These are phyloP conservation scores for Xylota segnis DNA, from an alignment of 2,888 invertebrate genomes.

Conservation along the genomic window DNA sequence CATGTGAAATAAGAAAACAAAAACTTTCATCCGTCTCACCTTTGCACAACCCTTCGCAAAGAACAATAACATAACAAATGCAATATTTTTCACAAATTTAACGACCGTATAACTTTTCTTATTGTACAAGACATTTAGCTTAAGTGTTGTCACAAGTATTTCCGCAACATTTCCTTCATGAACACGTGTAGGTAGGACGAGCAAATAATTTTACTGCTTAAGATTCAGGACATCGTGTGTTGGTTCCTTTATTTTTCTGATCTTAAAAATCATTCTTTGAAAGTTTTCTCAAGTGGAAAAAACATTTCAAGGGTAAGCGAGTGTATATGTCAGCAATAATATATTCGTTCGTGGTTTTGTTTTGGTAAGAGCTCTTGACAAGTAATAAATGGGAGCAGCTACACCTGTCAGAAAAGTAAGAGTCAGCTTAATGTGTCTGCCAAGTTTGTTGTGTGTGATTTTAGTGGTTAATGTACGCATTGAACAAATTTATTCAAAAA, in stretches of 20 bases:
- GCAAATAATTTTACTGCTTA: constrained; percentile 39
- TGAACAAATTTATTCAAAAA: not conserved
- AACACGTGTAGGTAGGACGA: constrained; percentile 46
- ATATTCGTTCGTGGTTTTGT: not conserved
- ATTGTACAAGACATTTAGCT: constrained; percentile 60
- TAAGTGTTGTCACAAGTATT: constrained; percentile 66
- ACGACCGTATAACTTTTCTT: constrained; percentile 59
- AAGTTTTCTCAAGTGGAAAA: constrained; percentile 62
- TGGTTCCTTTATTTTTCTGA: constrained; percentile 25
- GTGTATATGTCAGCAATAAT: constrained; percentile 37
- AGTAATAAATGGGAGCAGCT: not conserved
- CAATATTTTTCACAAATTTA: constrained; percentile 36
- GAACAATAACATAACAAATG: constrained; percentile 20
- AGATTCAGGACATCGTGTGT: constrained; percentile 51
- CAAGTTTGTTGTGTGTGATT: no score
- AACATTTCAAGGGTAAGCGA: constrained; percentile 7
- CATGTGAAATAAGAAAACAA: not conserved
- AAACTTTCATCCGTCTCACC: constrained; percentile 1
- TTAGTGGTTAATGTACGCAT: not conserved
- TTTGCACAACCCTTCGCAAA: constrained; percentile 15
- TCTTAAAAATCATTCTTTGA: constrained; percentile 40
- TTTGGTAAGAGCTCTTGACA: not conserved
- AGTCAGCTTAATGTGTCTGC: no score
- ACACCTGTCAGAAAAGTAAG: constrained; percentile 3
- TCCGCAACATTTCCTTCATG: constrained; percentile 56